A percentile compares a stretch with the other conserved stretches of the same genome.
These are phyloP conservation scores for Solenopsis fugax DNA, from an alignment of 1,140 invertebrate genomes.

Conservation along the genomic window DNA sequence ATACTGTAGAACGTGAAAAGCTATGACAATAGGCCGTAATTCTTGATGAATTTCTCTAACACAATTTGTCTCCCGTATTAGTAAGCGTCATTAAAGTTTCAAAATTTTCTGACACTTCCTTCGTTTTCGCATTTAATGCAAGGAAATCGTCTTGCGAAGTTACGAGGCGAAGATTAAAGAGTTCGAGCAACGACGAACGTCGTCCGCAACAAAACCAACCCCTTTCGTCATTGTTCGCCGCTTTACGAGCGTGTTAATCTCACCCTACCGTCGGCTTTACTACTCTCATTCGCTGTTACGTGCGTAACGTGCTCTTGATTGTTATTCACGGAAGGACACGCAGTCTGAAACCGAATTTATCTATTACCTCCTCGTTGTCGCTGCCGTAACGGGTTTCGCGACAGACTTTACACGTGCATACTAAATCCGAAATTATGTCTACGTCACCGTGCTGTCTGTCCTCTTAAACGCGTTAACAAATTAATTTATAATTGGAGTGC, in stretches of 20 bases:
- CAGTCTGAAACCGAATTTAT: conserved; percentile 67
- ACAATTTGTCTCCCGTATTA: conserved; percentile 54
- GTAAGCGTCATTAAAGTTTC: conserved; percentile 55
- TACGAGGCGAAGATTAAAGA: conserved; percentile 64
- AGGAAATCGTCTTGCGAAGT: conserved; percentile 58
- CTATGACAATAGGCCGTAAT: conserved; percentile 26
- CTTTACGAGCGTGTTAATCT: conserved; percentile 79
- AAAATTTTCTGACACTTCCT: conserved; percentile 55
- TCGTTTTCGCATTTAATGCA: conserved; percentile 54
- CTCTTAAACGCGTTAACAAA: conserved; percentile 18
- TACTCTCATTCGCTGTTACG: conserved; percentile 72
- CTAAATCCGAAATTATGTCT: conserved; percentile 56
- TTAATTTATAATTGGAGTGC: conserved; percentile 49
- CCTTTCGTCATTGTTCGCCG: conserved; percentile 72
- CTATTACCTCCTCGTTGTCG: conserved; percentile 64
- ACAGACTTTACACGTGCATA: conserved; percentile 63
- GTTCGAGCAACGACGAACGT: conserved; percentile 57
- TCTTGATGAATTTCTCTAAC: conserved; percentile 46
- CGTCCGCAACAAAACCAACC: conserved; percentile 66
- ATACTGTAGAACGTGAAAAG: conserved; percentile 23
- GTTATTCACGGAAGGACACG: conserved; percentile 69
- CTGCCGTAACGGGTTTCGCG: conserved; percentile 58
- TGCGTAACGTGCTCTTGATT: conserved; percentile 69
- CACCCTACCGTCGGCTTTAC: conserved; percentile 70
- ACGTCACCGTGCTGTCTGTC: conserved; percentile 24